A percentile compares a stretch with the other conserved stretches of the same genome.
Evolutionary conservation across 30 jellyfish, hydroid and myxozoan genomes (phyloP).

Genomic region (Hydractinia symbiolongicarpus): DNA sequence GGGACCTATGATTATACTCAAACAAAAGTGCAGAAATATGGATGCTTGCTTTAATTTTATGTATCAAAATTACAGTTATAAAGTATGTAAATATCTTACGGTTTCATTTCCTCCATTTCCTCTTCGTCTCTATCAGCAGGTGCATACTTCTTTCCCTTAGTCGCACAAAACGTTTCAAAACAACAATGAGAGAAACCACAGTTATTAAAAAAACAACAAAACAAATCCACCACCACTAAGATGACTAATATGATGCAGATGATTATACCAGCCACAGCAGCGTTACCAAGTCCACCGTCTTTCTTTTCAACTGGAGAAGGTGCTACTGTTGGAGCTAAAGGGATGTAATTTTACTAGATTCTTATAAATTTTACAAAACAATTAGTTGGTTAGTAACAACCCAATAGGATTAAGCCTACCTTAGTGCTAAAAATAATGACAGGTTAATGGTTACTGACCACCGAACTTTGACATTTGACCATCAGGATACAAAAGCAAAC

Average conservation of each 20-base stretch:
- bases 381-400: neutral
- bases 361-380: neutral
- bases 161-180: slow-evolving; percentile 80
- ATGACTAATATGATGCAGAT: slow-evolving; percentile 64
- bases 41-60: too few relatives aligned
- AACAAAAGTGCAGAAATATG: too few relatives aligned
- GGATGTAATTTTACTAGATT: neutral
- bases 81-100: slow-evolving; percentile 21
- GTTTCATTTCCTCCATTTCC: slow-evolving; percentile 22
- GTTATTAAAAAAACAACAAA: slow-evolving; percentile 93
- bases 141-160: slow-evolving; percentile 40
- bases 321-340: neutral
- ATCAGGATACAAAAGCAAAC: too few relatives aligned
- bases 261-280: slow-evolving; percentile 86
- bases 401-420: too few relatives aligned
- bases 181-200: slow-evolving; percentile 96
- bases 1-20: too few relatives aligned
- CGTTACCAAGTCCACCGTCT: slow-evolving; percentile 58
- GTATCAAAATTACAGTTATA: neutral
- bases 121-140: slow-evolving; percentile 35
- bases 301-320: neutral
- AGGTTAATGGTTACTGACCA: too few relatives aligned
- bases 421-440: too few relatives aligned
- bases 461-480: too few relatives aligned
- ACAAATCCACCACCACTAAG: slow-evolving; percentile 77